Evolutionary conservation across 1,140 invertebrate genomes (phyloP).

Genomic region (Cyclargus thomasi): DNA sequence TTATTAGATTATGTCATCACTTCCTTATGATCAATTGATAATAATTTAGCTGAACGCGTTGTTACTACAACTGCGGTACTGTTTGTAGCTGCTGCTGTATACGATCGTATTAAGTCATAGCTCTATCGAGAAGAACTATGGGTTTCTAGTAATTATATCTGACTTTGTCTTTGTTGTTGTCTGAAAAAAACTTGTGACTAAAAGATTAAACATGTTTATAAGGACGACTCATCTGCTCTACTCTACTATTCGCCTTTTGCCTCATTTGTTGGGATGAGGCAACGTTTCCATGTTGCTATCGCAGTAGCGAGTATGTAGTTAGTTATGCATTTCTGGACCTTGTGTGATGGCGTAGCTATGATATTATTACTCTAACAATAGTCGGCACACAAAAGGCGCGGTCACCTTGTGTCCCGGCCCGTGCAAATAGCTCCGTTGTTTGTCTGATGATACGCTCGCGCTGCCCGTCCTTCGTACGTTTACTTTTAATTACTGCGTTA

Average conservation of each 20-base stretch:
- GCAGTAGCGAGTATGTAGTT: too few relatives aligned
- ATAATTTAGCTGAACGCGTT: neutral
- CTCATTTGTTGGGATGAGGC: neutral
- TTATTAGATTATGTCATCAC: constrained; percentile 26
- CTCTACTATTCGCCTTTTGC: neutral
- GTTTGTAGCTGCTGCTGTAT: neutral
- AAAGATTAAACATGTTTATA: neutral
- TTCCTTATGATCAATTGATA: constrained; percentile 24
- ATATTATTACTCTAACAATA: constrained; percentile 12
- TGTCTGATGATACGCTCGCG: constrained; percentile 4
- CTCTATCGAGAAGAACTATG: neutral
- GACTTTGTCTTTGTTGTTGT: neutral
- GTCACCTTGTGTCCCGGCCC: constrained; percentile 65
- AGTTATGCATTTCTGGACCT: neutral
- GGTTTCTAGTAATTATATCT: neutral
- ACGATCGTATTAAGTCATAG: neutral
- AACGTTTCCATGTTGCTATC: too few relatives aligned
- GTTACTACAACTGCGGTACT: neutral
- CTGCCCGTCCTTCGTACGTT: neutral
- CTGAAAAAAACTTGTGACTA: neutral
- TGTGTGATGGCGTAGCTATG: neutral
- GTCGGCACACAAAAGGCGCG: constrained; percentile 35
- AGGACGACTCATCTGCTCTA: neutral
- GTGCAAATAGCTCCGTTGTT: constrained; percentile 25
- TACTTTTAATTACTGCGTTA: neutral